Evolutionary conservation across 2,888 invertebrate species (phyloP).

Genomic region (Lordiphosa andalusiaca): DNA sequence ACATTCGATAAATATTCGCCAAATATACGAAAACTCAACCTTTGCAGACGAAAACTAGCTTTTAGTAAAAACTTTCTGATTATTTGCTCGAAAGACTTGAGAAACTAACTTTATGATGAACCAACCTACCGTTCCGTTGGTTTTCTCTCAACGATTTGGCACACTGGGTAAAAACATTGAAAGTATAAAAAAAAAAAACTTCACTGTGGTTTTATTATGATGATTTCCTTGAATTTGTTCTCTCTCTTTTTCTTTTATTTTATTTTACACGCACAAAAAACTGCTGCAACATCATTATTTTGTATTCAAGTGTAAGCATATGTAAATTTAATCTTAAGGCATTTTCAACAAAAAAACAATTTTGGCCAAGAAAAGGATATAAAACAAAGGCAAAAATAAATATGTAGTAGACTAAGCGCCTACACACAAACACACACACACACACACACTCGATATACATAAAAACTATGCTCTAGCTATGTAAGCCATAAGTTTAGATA

Average conservation of each 20-base stretch:
- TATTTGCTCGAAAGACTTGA: no score
- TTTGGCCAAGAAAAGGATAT: conserved; percentile 38
- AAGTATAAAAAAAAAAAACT: no score
- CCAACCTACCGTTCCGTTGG: no score
- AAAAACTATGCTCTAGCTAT: conserved; percentile 7
- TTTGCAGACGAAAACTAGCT: no score
- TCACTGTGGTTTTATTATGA: conserved; percentile 7
- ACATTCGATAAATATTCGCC: no score
- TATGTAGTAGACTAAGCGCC: conserved; percentile 44
- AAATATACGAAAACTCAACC: no score
- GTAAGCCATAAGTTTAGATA: no score
- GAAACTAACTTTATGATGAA: no score
- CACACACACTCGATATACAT: conserved; percentile 12
- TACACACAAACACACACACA: conserved; percentile 18
- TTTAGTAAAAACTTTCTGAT: no score
- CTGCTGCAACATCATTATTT: conserved; percentile 23
- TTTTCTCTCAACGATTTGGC: no score
- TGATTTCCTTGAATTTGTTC: conserved; percentile 21
- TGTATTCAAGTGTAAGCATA: conserved; percentile 11
- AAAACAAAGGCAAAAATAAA: conserved; percentile 32
- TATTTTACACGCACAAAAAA: conserved; percentile 59
- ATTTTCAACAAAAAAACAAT: conserved; percentile 31
- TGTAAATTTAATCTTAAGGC: conserved; percentile 50
- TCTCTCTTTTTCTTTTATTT: conserved; percentile 5
- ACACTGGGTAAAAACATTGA: no score